Conservation (phyloP, 2,113 vertebrate species). For the Mixornis gularis region DNA sequence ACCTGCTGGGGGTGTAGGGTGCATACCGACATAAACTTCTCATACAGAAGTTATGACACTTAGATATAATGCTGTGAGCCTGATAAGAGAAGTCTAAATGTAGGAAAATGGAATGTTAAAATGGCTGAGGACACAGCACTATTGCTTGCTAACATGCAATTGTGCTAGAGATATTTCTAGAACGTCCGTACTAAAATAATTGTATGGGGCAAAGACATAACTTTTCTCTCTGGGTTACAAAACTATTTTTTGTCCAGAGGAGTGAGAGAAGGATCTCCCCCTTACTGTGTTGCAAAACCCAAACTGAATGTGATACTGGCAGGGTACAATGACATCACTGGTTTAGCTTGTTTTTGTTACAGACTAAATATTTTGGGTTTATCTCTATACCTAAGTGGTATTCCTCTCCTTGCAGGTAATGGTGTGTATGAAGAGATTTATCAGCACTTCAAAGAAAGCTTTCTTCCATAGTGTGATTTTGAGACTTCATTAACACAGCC, state of each 20-base stretch:
- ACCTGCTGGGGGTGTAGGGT: too few species aligned
- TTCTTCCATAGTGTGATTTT: background rate
- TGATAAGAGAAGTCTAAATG: fast-evolving
- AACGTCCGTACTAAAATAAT: background rate
- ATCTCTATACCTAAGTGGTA: background rate
- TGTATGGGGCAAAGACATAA: background rate
- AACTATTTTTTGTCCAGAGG: background rate
- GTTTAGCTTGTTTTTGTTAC: background rate
- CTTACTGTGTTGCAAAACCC: background rate
- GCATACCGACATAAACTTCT: too few species aligned
- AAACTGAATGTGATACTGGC: background rate
- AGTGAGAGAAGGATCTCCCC: background rate
- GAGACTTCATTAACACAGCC: conserved; percentile 22
- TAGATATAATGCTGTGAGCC: background rate
- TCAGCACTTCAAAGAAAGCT: background rate
- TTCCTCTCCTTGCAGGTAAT: background rate
- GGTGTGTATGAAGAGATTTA: background rate
- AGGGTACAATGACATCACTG: background rate
- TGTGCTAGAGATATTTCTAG: fast-evolving
- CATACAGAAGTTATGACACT: background rate
- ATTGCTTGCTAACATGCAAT: background rate
- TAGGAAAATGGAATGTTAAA: background rate
- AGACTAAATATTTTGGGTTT: background rate
- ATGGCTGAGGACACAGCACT: background rate
- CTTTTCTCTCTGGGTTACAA: background rate